A percentile compares a stretch with the other conserved stretches of the same genome.
Conservation (phyloP, 2,113 vertebrate species). For the Sinocyclocheilus anshuiensis region DNA sequence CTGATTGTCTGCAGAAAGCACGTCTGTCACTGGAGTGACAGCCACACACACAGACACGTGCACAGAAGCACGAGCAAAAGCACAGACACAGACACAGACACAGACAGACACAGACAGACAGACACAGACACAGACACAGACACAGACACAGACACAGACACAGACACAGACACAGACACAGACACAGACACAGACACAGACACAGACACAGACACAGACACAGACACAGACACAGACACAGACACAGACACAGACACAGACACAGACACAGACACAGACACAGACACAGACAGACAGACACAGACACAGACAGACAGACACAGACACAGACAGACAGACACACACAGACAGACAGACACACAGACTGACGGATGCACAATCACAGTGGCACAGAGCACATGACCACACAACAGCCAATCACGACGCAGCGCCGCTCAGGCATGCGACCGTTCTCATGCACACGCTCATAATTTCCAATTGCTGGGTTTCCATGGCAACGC, state of each 20-base stretch:
- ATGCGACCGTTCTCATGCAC: slow-evolving; percentile 87
- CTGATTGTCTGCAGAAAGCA: background rate
- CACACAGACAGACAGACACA: slow-evolving; percentile 51
- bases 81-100: background rate
- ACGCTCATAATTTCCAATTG: slow-evolving; percentile 80
- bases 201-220: no score
- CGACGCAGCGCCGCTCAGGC: slow-evolving; percentile 59
- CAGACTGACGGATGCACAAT: slow-evolving; percentile 40
- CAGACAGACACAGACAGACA: slow-evolving; percentile 29
- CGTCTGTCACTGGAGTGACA: background rate
- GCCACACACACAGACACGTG: background rate
- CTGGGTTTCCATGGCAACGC: slow-evolving; percentile 88
- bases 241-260: no score
- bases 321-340: slow-evolving; percentile 49
- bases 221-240: no score
- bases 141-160: slow-evolving; percentile 13
- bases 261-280: background rate
- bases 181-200: no score
- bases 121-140: background rate
- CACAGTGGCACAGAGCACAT: slow-evolving; percentile 61
- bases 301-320: no score
- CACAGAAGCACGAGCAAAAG: background rate
- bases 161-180: no score
- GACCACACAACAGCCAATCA: slow-evolving; percentile 46
- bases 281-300: slow-evolving; percentile 24